Base-by-base conservation (phyloP, 1,140 invertebrate species). In the Samia ricini region DNA sequence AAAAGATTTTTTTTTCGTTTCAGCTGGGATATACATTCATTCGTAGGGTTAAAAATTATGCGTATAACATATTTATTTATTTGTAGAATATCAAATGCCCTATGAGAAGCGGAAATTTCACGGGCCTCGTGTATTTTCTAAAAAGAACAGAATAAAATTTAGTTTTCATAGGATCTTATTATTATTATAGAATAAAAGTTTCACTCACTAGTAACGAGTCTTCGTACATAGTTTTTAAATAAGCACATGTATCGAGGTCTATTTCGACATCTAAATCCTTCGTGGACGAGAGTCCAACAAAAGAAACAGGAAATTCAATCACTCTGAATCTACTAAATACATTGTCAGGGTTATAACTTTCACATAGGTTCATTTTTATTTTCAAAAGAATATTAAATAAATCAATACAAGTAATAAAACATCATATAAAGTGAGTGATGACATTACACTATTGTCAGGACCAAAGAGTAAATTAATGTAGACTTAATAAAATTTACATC, bases 111-210 rank as follows among this genome's bases (percentile, higher is more conserved):
- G 60, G 85, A 88, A 61, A 79, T 68, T 63, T 84, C 65, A n/a
- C 76, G 76, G n/a, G 87, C 85, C 15, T 86, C 76, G 19, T 83
- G 68, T 60, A 88, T 86, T 75, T 82, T 85, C 85, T 87, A 59
- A 56, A 77, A 79, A 66, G 15, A 63, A 20, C 4, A n/a, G 57
- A 56, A 60, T 57, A 64, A 54, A 42, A 42, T 7, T 48, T 59
- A 12, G 12, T 49, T 36, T 15, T 7, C 12, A 22, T 19, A 6
- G 12, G 15, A 36, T 56, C 8, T 60, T 51, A n/a, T 15, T 15
- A 42, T 3, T 42, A 42, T 42, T 1, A 42, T 50, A 60, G 20
- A 1, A 51, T 51, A 51, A 51, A 15, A 15, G 4, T 42, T 42
- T n/a, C n/a, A n/a, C 62, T 66, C 78, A 88, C 87, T 78, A 83